Percentiles rank a stretch among this genome's conserved stretches.
These are phyloP conservation scores for Schrankia costaestrigalis DNA, from an alignment of 2,888 invertebrate genomes.

Conservation along the genomic window DNA sequence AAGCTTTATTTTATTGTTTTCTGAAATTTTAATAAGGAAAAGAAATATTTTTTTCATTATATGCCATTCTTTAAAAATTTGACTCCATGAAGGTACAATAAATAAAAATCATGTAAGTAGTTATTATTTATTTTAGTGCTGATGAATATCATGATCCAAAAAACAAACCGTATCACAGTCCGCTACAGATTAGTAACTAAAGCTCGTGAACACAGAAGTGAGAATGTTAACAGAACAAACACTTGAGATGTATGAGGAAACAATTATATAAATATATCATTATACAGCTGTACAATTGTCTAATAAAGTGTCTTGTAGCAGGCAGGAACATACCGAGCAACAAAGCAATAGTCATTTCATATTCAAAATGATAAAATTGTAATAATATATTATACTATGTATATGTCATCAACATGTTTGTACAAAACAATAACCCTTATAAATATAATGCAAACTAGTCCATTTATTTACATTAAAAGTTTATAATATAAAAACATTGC, in stretches of 20 bases:
- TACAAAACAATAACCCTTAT: slow-evolving; percentile 57
- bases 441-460: slow-evolving; percentile 48
- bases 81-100: no score
- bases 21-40: no score
- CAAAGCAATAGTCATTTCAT: slow-evolving; percentile 21
- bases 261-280: slow-evolving; percentile 27
- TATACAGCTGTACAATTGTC: slow-evolving; percentile 29
- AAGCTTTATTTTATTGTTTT: no score
- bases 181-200: slow-evolving; percentile 42
- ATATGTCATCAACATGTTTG: slow-evolving; percentile 45
- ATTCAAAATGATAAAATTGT: no score
- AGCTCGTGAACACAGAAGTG: slow-evolving; percentile 34
- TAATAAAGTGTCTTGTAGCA: slow-evolving; percentile 28
- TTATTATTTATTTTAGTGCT: slow-evolving; percentile 63
- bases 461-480: slow-evolving; percentile 49
- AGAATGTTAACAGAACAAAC: slow-evolving; percentile 22
- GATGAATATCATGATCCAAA: slow-evolving; percentile 54
- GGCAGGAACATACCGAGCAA: background rate
- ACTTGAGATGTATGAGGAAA: slow-evolving; percentile 24
- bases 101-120: slow-evolving; percentile 52
- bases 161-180: slow-evolving; percentile 58
- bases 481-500: slow-evolving; percentile 36
- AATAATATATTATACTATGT: no score
- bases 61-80: no score
- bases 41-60: no score